phyloP scores from a whole-genome alignment of 2,113 vertebrate genomes.

The Lamprologus tigripictilis region DNA sequence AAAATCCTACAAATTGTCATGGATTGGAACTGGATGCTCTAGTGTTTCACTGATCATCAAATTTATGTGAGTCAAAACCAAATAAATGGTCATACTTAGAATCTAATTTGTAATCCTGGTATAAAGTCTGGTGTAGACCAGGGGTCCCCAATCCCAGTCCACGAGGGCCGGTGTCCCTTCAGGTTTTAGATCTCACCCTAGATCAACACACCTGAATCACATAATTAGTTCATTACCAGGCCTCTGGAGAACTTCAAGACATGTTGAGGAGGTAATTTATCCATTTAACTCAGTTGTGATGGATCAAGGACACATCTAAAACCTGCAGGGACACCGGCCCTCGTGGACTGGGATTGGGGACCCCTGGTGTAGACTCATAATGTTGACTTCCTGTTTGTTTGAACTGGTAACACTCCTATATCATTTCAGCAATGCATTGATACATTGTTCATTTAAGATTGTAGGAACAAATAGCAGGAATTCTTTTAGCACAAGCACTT shows the following conservation, averaged over 20 bases:
- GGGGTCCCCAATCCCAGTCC: background rate
- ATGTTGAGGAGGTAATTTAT: background rate
- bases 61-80: background rate
- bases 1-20: background rate
- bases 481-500: background rate
- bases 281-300: background rate
- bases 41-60: background rate
- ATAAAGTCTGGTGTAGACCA: background rate
- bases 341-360: background rate
- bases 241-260: background rate
- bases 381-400: background rate
- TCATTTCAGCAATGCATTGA: background rate
- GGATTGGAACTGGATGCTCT: background rate
- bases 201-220: background rate
- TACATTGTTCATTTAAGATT: background rate
- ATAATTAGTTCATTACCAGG: background rate
- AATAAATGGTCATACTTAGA: background rate
- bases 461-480: background rate
- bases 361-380: background rate
- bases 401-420: background rate
- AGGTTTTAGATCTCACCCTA: background rate
- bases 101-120: background rate
- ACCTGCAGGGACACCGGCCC: background rate
- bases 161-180: accelerated
- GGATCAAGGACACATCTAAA: background rate